These are phyloP conservation scores for Pocota personata DNA, from an alignment of 2,888 invertebrate genomes.

Conservation along the genomic window DNA sequence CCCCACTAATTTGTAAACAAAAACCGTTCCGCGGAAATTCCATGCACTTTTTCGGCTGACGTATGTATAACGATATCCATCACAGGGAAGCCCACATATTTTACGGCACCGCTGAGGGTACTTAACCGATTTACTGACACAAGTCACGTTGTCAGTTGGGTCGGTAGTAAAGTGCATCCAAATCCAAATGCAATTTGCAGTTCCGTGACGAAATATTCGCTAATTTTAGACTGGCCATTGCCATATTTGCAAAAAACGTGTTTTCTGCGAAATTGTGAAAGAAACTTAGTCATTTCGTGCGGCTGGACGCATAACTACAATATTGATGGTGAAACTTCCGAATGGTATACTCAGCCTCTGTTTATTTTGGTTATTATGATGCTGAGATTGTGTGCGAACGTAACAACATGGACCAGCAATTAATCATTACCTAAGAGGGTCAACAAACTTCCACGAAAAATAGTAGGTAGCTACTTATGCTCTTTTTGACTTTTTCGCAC, in stretches of 20 bases:
- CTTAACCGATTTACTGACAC: slow-evolving; percentile 1
- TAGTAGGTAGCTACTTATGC: background rate
- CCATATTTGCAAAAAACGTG: background rate
- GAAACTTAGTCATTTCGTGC: slow-evolving; percentile 30
- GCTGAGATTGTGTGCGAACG: slow-evolving; percentile 6
- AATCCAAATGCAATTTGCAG: slow-evolving; percentile 27
- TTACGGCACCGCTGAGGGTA: background rate
- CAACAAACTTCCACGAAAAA: slow-evolving; percentile 35
- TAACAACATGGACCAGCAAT: slow-evolving; percentile 18
- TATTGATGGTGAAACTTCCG: slow-evolving; percentile 49
- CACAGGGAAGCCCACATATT: slow-evolving; percentile 36
- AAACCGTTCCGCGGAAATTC: slow-evolving; percentile 39
- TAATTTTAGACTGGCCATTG: background rate
- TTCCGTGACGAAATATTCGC: slow-evolving; percentile 53
- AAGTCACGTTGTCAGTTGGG: slow-evolving; percentile 40
- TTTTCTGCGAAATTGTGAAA: slow-evolving; percentile 21
- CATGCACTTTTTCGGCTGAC: slow-evolving; percentile 28
- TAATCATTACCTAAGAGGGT: slow-evolving; percentile 45
- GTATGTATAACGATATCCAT: background rate
- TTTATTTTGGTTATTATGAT: slow-evolving; percentile 35
- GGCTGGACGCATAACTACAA: slow-evolving; percentile 13
- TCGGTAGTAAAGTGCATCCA: slow-evolving; percentile 16
- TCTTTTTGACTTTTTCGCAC: background rate
- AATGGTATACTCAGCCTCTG: slow-evolving; percentile 1
- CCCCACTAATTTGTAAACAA: background rate